These are phyloP conservation scores for Hydractinia symbiolongicarpus DNA, from an alignment of 30 jellyfish, hydroid and myxozoan species.

Conservation along the genomic window DNA sequence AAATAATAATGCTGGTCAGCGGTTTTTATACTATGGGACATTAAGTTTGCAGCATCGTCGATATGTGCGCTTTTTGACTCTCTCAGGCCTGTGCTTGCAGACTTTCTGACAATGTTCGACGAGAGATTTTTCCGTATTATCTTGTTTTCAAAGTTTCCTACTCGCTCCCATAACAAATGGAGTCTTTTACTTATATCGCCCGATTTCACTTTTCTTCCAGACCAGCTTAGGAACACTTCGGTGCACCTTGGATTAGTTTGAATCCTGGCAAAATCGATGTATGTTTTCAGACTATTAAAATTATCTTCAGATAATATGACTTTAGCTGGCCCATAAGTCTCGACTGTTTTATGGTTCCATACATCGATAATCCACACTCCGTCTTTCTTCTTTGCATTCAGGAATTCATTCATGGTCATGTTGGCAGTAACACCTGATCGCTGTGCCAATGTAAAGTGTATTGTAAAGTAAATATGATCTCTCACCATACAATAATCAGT, in stretches of 20 bases:
- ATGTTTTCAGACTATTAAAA: background rate
- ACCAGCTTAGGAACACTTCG: constrained; percentile 8
- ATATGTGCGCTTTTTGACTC: constrained; percentile 1
- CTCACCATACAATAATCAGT: constrained; percentile 1
- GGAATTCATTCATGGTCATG: constrained; percentile 7
- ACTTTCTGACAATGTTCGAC: background rate
- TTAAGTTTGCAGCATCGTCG: background rate
- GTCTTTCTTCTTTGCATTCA: background rate
- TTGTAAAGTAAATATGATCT: background rate
- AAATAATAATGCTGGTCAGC: constrained; percentile 5
- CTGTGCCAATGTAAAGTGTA: constrained; percentile 1
- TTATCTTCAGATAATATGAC: background rate
- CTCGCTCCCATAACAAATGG: background rate
- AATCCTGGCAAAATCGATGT: background rate
- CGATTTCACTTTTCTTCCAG: background rate
- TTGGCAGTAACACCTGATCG: constrained; percentile 5
- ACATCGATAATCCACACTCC: constrained; percentile 11
- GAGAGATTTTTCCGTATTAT: background rate
- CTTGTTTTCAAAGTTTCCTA: constrained; percentile 1
- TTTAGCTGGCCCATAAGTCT: constrained; percentile 15
- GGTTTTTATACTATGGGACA: constrained; percentile 17
- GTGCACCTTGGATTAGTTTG: background rate
- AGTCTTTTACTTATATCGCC: background rate
- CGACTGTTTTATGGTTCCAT: constrained; percentile 20
- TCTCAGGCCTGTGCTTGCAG: constrained; percentile 8